Evolutionary conservation across 1,140 invertebrate genomes (phyloP), one percentile per base, ranked within the genome.

Genomic region (Nebria ingens): DNA sequence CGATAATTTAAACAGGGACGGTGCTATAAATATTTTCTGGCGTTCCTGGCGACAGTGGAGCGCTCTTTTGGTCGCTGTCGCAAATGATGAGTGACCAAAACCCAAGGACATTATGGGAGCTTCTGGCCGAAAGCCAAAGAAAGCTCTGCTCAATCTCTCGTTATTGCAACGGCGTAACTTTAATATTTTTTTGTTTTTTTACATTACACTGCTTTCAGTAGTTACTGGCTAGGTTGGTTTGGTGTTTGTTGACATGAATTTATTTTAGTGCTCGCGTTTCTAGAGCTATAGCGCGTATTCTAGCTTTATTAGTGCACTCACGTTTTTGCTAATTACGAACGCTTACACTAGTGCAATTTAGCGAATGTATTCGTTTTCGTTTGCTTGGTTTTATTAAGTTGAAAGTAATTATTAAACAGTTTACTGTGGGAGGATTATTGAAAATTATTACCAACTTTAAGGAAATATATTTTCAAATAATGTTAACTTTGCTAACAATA

Each of bases 131-230:
- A 45, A 45, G 40, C 40, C 40, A 45, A 45, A 9, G 17, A 45
- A 45, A 45, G 40, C 40, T 45, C 40, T 45, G 40, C 40, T 45
- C 40, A 45, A 45, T 45, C 40, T 45, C 40, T 45, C 40, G 40
- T 45, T 45, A 45, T 45, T 45, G 40, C 40, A 45, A 17, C 40
- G 40, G 40, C 40, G 40, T 45, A 45, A 45, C 40, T 6, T 17
- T 6, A 17, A 3, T 45, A n/a, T n/a, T n/a, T n/a, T n/a, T n/a
- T n/a, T n/a, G n/a, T n/a, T n/a, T n/a, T n/a, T n/a, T n/a, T n/a
- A n/a, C n/a, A n/a, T n/a, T n/a, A n/a, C n/a, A n/a, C n/a, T n/a
- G n/a, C n/a, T n/a, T n/a, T n/a, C n/a, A n/a, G n/a, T n/a, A n/a
- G n/a, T n/a, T n/a, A n/a, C n/a, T n/a, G n/a, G n/a, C n/a, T n/a